Evolutionary conservation across 2,888 invertebrate genomes (phyloP), one percentile per base, ranked within the genome.

Genomic region (Cephus nigrinus): DNA sequence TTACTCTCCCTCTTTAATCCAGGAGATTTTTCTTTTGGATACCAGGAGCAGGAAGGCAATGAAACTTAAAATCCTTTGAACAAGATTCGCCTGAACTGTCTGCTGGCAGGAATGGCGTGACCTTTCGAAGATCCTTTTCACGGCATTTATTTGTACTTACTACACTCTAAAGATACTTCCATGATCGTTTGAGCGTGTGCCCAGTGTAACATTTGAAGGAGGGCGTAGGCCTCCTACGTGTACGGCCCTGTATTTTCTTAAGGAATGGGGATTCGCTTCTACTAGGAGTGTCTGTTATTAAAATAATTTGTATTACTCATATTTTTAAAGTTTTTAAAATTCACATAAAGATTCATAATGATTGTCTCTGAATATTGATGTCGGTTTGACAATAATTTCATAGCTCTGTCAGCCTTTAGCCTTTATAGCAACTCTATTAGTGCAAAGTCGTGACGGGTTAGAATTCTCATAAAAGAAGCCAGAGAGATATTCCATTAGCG

Each of bases 181-280:
- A 82, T 82, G 83, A 80, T 83, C 82, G 76, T 77, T 80, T 81
- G 87, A 90, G 87, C 90, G 90, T 90, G 90, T 88, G 90, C 90
- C 88, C 80, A 84, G 85, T 86, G 89, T 90, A 90, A 90, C 90
- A 90, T 90, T 90, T 90, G 83, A 84, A 84, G 82, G 85, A 86
- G 86, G 88, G 87, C 88, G 88, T 88, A 88, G 85, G 83, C 84
- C 82, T 78, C 55, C 55, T 55, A 55, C 55, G 9, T 55, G 23
- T 23, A 55, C 55, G 55, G 55, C 9, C 55, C 55, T 55, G 55
- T 23, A 55, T 55, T 55, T 55, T 23, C 55, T 23, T 23, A 55
- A 23, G 23, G 55, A 55, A 55, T 23, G 55, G 2, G 23, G 55
- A 55, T 55, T 55, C 23, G 23, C 55, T 55, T 5, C 55, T 23